Evolutionary conservation across 2,113 vertebrate species (phyloP).

Genomic region (Nettapus auritus): DNA sequence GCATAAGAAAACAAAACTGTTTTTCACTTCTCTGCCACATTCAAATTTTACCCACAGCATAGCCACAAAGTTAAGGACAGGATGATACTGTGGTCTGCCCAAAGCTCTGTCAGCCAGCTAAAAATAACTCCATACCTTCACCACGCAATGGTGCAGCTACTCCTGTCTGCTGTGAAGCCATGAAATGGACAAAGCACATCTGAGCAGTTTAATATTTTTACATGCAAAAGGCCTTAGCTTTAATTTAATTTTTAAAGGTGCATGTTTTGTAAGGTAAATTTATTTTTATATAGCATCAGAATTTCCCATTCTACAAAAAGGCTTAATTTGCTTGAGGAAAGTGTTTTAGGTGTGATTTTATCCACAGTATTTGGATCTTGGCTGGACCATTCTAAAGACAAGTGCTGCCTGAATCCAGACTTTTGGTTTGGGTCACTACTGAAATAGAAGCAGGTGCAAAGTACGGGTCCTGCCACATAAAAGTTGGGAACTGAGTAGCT

Average conservation of each 20-base stretch:
- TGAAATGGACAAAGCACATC: neutral
- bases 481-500: neutral
- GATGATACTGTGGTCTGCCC: neutral
- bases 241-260: constrained; percentile 1
- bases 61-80: constrained; percentile 7
- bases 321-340: neutral
- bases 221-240: neutral
- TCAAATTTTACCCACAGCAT: neutral
- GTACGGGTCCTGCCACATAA: neutral
- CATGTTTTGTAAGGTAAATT: constrained; percentile 10
- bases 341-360: neutral
- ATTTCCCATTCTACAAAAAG: neutral
- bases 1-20: neutral
- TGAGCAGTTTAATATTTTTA: neutral
- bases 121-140: constrained; percentile 23
- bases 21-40: neutral
- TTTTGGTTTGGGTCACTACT: neutral
- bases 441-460: constrained; percentile 7
- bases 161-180: neutral
- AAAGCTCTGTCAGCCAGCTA: constrained; percentile 15
- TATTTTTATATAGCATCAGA: neutral
- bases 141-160: neutral
- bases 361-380: neutral
- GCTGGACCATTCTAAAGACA: neutral
- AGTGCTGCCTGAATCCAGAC: neutral